phyloP scores from a whole-genome alignment of 2,888 invertebrate species.

The Heteropelma amictum region DNA sequence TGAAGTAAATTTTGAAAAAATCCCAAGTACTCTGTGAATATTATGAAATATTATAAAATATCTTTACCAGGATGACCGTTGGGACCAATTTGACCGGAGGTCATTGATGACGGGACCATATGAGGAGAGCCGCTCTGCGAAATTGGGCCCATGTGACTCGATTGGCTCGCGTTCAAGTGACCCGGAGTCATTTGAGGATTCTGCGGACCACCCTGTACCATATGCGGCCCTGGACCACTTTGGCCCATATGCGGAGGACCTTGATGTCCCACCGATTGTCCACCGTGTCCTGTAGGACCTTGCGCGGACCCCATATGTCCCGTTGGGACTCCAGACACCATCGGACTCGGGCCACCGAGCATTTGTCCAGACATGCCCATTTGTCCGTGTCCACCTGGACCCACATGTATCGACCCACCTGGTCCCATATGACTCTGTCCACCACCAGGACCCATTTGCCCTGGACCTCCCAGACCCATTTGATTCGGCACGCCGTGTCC shows the following conservation, averaged over 20 bases:
- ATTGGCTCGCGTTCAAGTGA: slow-evolving; percentile 57
- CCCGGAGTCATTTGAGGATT: slow-evolving; percentile 69
- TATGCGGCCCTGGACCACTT: slow-evolving; percentile 58
- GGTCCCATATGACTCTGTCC: slow-evolving; percentile 65
- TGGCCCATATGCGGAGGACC: slow-evolving; percentile 67
- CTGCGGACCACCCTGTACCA: slow-evolving; percentile 67
- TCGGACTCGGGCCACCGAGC: slow-evolving; percentile 36
- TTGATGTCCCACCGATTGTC: slow-evolving; percentile 59
- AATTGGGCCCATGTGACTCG: slow-evolving; percentile 66
- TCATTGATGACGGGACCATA: slow-evolving; percentile 40
- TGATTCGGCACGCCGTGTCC: slow-evolving; percentile 63
- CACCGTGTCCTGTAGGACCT: slow-evolving; percentile 57
- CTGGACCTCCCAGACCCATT: slow-evolving; percentile 67
- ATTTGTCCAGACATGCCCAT: slow-evolving; percentile 60
- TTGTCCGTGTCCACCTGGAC: slow-evolving; percentile 54
- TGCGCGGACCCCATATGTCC: slow-evolving; percentile 57
- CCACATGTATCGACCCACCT: slow-evolving; percentile 67
- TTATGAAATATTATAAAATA: background rate
- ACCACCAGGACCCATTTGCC: slow-evolving; percentile 19
- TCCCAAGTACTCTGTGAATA: background rate
- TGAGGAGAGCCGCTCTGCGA: slow-evolving; percentile 74
- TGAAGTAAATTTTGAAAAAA: background rate
- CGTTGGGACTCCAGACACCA: slow-evolving; percentile 53
- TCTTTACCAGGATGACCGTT: slow-evolving; percentile 49
- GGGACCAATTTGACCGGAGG: slow-evolving; percentile 63